Base-by-base conservation (phyloP, 2,797 vertebrate species). In the Spea hammondii region DNA sequence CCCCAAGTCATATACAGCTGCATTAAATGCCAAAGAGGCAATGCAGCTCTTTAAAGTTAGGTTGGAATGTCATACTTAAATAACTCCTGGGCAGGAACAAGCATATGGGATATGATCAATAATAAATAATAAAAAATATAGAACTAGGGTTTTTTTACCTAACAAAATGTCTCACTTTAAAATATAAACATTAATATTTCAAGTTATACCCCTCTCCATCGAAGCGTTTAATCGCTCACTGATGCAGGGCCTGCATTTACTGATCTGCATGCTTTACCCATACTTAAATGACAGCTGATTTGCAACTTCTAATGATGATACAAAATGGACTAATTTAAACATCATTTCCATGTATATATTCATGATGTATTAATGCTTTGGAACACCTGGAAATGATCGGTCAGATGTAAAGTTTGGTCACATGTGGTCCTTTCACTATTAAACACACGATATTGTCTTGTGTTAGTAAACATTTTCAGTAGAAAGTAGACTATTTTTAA, bases 381-480 rank as follows among this genome's bases (percentile, higher is more conserved):
- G 55, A 65, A 48, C 67, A 74, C 50, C 72, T 67, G 64, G 70
- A 77, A 71, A 70, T n/a, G 46, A 76, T 81, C 47, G 45, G 67
- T 44, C 44, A 66, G n/a, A 50, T 32, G 45, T 65, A 81, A 70
- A 8, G 49, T 65, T 73, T 48, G 46, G 17, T 13, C 5, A 46
- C 48, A 65, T 48, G 65, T 65, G 46, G 64, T 73, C n/a, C 8
- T 54, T 14, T 62, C 53, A 60, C 62, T 48, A 72, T 45, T 60
- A 76, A 47, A 77, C 46, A 48, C 65, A 48, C 50, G 64, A 77
- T 51, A 13, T 9, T 72, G 70, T 62, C 67, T 10, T 64, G 13
- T 73, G 70, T 74, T 77, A 69, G 75, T 70, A 78, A 82, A 82
- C 70, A 82, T 57, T 62, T 77, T 67, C 47, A 54, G 14, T 65